A percentile compares a stretch with the other conserved stretches of the same genome.
Evolutionary conservation across 35 echinoderm and acorn worm genomes (phyloP).

Genomic region (Lytechinus variegatus): DNA sequence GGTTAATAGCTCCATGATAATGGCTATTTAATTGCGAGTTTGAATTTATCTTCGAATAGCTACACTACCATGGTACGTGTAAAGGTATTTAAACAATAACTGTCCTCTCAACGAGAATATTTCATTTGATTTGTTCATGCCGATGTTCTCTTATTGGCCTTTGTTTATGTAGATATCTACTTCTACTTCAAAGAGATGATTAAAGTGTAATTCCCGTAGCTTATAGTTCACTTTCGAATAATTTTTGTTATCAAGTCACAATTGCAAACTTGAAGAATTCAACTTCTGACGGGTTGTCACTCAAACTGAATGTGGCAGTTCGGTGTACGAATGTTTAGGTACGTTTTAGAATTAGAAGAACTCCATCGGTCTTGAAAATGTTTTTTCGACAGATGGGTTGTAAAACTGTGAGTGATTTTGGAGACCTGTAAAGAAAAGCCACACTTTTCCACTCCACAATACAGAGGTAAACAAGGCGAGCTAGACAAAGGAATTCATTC

Average conservation of each 20-base stretch:
- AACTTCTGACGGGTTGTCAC: not conserved
- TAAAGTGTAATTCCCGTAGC: too few relatives aligned
- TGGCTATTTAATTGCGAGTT: too few relatives aligned
- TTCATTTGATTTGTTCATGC: not conserved
- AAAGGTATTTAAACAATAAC: too few relatives aligned
- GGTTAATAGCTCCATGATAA: too few relatives aligned
- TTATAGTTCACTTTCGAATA: not conserved
- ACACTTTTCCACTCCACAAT: not conserved
- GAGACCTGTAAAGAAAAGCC: not conserved
- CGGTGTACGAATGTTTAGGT: not conserved
- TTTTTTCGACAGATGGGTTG: not conserved
- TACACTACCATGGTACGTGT: too few relatives aligned
- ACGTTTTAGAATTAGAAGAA: not conserved
- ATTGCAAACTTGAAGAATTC: not conserved
- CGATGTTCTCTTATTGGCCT: not conserved
- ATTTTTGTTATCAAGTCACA: not conserved
- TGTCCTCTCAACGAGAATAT: not conserved
- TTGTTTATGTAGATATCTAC: too few relatives aligned
- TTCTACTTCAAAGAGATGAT: too few relatives aligned
- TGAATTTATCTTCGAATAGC: too few relatives aligned
- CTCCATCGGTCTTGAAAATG: not conserved
- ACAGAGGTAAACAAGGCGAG: conserved; percentile 9
- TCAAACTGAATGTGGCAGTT: not conserved
- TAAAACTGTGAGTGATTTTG: not conserved
- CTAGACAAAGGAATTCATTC: conserved; percentile 31